Base-by-base conservation (phyloP, 1,140 invertebrate species). In the Zophobas atratus region DNA sequence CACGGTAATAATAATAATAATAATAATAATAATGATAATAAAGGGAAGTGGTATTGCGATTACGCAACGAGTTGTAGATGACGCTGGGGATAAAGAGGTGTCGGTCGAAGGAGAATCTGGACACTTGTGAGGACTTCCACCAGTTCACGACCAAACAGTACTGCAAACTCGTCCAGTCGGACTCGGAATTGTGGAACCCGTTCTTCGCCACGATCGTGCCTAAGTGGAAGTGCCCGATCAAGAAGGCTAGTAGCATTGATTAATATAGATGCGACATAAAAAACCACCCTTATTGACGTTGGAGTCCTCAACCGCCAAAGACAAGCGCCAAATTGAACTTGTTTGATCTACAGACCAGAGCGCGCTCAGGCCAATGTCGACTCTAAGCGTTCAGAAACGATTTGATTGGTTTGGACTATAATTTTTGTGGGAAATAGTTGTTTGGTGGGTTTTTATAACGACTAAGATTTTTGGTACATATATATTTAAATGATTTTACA, bases 81-180 rank as follows among this genome's bases (percentile, higher is more conserved):
- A 41, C 63, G 4, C 38, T 75, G 0, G 32, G 33, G 1, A 78
- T 78, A 8, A 67, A 70, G 35, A 39, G 77, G 6, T 78, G 77
- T 46, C 36, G 55, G 6, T 60, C 60, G 0, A 75, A 43, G 38
- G 77, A 78, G 48, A 78, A 78, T 70, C 72, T 55, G 33, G 77
- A 78, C 48, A 78, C 77, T 57, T 78, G 77, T 38, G 77, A 78
- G 34, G 60, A 78, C 56, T 78, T 78, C 49, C 60, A 78, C 49
- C 36, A 49, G 0, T 78, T 71, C 38, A 70, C 39, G 6, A 57
- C 77, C n/a, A 73, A 78, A 5, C 35, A 78, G 32, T 78, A 78
- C 39, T 78, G 77, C 35, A 57, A 60, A 4, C 35, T 77, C 4
- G 60, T 77, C 6, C 34, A 49, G 3, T 70, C 76, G 2, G 70